phyloP scores from a whole-genome alignment of 1,140 invertebrate species.

The Zaprionus capensis region DNA sequence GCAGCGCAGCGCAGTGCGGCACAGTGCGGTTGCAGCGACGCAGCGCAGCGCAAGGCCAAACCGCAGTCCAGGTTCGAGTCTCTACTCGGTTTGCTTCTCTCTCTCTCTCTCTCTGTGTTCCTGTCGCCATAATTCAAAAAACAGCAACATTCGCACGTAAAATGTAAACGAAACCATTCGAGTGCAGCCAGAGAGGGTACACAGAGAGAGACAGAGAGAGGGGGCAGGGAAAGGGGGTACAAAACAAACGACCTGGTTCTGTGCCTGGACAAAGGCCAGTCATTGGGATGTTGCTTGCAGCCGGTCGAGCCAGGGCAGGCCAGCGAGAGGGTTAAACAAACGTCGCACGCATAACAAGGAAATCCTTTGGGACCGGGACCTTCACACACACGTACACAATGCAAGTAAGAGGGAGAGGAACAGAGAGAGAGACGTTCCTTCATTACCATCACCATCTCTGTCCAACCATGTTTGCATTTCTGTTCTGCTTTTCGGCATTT shows the following conservation, averaged over 20 bases:
- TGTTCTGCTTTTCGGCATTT: constrained; percentile 78
- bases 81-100: background rate
- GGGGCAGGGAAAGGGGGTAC: background rate
- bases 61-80: constrained; percentile 49
- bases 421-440: constrained; percentile 40
- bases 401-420: constrained; percentile 16
- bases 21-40: constrained; percentile 11
- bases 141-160: constrained; percentile 82
- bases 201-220: constrained; percentile 4
- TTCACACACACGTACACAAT: constrained; percentile 56
- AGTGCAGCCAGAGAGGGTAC: constrained; percentile 52
- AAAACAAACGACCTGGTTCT: constrained; percentile 75
- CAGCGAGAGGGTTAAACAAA: constrained; percentile 72
- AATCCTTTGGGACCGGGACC: constrained; percentile 78
- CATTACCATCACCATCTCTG: constrained; percentile 52
- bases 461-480: constrained; percentile 71
- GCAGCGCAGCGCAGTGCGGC: constrained; percentile 43
- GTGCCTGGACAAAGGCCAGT: constrained; percentile 77
- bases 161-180: constrained; percentile 82
- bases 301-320: constrained; percentile 2
- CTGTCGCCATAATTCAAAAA: constrained; percentile 82
- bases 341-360: constrained; percentile 80
- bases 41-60: constrained; percentile 48
- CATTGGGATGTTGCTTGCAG: constrained; percentile 25
- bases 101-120: constrained; percentile 40